Base-by-base conservation (phyloP, 2,113 vertebrate genomes). In the Pygoscelis antarcticus region DNA sequence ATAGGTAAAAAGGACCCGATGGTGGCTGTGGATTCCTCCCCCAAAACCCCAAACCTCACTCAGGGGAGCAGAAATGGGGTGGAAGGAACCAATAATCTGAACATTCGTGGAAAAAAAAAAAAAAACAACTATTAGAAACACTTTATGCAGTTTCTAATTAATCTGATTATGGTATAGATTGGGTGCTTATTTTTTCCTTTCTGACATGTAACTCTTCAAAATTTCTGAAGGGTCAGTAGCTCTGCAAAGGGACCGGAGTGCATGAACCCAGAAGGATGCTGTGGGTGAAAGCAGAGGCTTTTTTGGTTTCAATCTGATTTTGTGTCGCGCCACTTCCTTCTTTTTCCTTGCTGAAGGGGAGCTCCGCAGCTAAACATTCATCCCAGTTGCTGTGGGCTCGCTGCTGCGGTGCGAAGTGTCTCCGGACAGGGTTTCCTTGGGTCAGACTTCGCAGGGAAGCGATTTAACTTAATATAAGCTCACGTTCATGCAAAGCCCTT, bases 141-240 rank as follows among this genome's bases (percentile, higher is more conserved):
- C 13, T 86, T 76, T 3, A 30, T 42, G 47, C 25, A 25, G 32
- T 68, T 89, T 68, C 16, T 60, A 26, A 27, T 81, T 42, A 72
- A 69, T 74, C 58, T 6, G 1, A 16, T 77, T 76, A n/a, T 0
- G 0, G 10, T 49, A 29, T 22, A 18, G 55, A 52, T 13, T 20
- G 21, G 27, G 29, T 80, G 3, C 49, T 91, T 72, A 13, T 40
- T 75, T 49, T 66, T 64, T 68, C 15, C 27, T 46, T 76, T 89
- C 52, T 77, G 52, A 51, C 26, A 51, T n/a, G 7, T 7, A 62
- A 58, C 18, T 36, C 46, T 71, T 52, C 38, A 68, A 16, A 80
- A 68, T 72, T 83, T 23, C 58, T 72, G 62, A 55, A 83, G 52
- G 32, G 47, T 10, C 6, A 2, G 2, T 40, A 72, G 51, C 60